A percentile compares a stretch with the other conserved stretches of the same genome.
Evolutionary conservation across 2,888 invertebrate species (phyloP).

Genomic region (Agrenia bidenticulata): DNA sequence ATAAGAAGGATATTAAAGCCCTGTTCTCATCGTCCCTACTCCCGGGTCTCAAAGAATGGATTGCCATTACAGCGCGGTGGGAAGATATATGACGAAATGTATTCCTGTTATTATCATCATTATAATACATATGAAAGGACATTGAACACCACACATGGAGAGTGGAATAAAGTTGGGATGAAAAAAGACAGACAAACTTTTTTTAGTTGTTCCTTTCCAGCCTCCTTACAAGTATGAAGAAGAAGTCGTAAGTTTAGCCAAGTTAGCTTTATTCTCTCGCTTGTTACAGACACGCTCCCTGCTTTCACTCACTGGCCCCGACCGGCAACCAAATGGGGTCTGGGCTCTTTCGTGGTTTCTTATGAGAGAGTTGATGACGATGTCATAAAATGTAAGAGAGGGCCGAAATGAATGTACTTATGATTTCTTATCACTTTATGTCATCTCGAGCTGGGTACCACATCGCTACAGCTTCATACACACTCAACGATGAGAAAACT

Average conservation of each 20-base stretch:
- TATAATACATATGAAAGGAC: conserved; percentile 12
- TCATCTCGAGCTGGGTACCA: conserved; percentile 29
- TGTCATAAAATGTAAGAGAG: conserved; percentile 46
- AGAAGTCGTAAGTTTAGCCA: conserved; percentile 10
- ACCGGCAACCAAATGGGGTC: background rate
- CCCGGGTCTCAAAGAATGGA: conserved; percentile 13
- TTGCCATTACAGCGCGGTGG: conserved; percentile 5
- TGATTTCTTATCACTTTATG: conserved; percentile 50
- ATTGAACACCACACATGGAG: conserved; percentile 3
- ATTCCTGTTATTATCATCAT: conserved; percentile 19
- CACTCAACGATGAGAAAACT: no score
- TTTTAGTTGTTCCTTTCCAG: conserved; percentile 18
- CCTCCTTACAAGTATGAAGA: background rate
- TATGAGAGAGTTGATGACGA: conserved; percentile 38
- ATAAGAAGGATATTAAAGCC: conserved; percentile 1
- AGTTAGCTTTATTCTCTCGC: conserved; percentile 11
- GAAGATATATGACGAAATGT: conserved; percentile 1
- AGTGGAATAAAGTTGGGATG: conserved; percentile 15
- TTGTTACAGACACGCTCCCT: background rate
- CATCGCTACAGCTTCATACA: no score
- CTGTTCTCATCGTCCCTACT: background rate
- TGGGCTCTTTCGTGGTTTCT: conserved; percentile 21
- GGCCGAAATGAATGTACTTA: conserved; percentile 43
- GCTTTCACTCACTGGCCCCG: background rate
- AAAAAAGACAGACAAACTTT: conserved; percentile 13